phyloP scores from a whole-genome alignment of 2,888 invertebrate genomes.

The Melanchra persicariae region DNA sequence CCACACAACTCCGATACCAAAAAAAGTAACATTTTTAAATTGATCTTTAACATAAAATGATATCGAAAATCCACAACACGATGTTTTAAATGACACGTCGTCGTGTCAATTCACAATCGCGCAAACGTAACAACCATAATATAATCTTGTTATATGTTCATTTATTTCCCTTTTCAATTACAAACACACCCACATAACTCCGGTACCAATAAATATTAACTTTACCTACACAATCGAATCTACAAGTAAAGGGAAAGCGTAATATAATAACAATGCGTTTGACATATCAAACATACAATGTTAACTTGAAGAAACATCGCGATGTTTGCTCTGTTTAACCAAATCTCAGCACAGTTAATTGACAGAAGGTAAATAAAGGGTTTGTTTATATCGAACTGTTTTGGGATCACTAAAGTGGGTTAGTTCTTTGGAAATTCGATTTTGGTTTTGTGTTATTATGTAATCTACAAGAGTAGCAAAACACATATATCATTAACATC shows the following conservation, averaged over 20 bases:
- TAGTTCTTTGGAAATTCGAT: neutral
- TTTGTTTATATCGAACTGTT: conserved; percentile 31
- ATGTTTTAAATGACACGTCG: neutral
- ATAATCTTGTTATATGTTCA: neutral
- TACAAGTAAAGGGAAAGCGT: conserved; percentile 15
- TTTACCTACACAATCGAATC: conserved; percentile 46
- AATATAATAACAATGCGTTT: conserved; percentile 60
- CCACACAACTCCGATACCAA: too few relatives aligned
- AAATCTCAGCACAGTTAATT: conserved; percentile 46
- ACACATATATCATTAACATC: neutral
- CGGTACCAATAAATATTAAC: conserved; percentile 46
- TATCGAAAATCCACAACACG: neutral
- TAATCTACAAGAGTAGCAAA: neutral
- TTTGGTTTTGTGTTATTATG: neutral
- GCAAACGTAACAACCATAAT: neutral
- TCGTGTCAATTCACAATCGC: neutral
- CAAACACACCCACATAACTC: neutral
- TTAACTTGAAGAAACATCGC: conserved; percentile 53
- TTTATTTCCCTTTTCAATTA: conserved; percentile 32
- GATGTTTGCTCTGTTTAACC: conserved; percentile 41
- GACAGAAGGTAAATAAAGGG: conserved; percentile 44
- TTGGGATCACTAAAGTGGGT: conserved; percentile 6
- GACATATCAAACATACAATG: conserved; percentile 55
- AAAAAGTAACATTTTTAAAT: too few relatives aligned
- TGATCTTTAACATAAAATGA: too few relatives aligned